phyloP scores from a whole-genome alignment of 2,797 vertebrate species.

The Tangara arthus region DNA sequence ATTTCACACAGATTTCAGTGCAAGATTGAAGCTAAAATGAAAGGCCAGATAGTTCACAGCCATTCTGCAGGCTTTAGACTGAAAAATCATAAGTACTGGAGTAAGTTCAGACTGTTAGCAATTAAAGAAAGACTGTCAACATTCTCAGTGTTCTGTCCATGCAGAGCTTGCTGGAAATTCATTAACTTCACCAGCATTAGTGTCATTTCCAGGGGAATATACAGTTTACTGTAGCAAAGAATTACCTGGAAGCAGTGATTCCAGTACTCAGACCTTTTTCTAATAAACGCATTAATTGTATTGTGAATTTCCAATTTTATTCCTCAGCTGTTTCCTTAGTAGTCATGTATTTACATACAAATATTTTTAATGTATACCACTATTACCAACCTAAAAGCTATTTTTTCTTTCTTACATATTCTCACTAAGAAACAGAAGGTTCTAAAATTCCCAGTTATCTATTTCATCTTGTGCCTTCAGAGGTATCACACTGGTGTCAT shows the following conservation, averaged over 20 bases:
- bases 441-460: neutral
- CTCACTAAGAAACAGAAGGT: neutral
- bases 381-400: neutral
- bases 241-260: neutral
- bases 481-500: neutral
- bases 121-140: neutral
- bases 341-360: neutral
- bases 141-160: neutral
- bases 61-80: constrained; percentile 13
- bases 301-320: neutral
- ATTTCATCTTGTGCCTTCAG: neutral
- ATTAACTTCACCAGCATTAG: neutral
- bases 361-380: neutral
- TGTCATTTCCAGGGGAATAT: neutral
- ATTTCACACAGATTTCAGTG: constrained; percentile 32
- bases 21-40: constrained; percentile 44
- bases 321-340: neutral
- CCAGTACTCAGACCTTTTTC: neutral
- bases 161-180: neutral
- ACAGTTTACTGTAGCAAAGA: neutral
- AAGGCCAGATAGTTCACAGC: constrained; percentile 30
- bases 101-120: neutral
- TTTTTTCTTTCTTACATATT: neutral
- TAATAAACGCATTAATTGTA: neutral
- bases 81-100: neutral